Evolutionary conservation across 2,113 vertebrate genomes (phyloP).

Genomic region (Grantiella picta): DNA sequence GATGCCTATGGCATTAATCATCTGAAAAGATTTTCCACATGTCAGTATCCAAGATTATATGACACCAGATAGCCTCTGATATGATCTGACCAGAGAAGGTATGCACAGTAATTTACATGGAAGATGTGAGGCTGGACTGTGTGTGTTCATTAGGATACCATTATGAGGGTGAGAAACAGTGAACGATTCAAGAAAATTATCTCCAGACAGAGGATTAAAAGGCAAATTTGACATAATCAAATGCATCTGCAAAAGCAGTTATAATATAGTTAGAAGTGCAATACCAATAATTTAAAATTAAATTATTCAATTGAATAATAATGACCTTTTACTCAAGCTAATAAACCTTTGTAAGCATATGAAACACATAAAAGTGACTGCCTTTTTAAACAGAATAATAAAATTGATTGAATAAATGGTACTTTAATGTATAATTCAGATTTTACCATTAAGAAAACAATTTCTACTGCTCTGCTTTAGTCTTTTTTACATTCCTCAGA

Average conservation of each 20-base stretch:
- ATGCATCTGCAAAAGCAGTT: conserved; percentile 6
- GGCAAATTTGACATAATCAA: neutral
- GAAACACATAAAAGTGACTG: conserved; percentile 16
- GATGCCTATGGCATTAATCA: conserved; percentile 11
- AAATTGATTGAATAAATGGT: conserved; percentile 37
- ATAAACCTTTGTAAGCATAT: conserved; percentile 21
- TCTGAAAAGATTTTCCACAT: neutral
- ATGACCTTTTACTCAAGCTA: conserved; percentile 6
- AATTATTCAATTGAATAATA: conserved; percentile 26
- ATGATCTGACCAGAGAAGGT: neutral
- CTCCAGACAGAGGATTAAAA: conserved; percentile 25
- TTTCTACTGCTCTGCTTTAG: conserved; percentile 4
- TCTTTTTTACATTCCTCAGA: neutral
- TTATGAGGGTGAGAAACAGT: neutral
- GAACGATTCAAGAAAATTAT: neutral
- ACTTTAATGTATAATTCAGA: conserved; percentile 57
- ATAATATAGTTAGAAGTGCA: conserved; percentile 4
- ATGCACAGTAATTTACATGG: neutral
- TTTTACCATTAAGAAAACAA: conserved; percentile 32
- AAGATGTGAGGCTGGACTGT: neutral
- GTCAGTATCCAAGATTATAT: neutral
- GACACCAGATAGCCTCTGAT: neutral
- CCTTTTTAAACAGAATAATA: conserved; percentile 37
- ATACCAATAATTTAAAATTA: conserved; percentile 9
- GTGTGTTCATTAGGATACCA: neutral